Evolutionary conservation across 2,888 invertebrate species (phyloP).

Genomic region (Pseudeuparius sepicola): DNA sequence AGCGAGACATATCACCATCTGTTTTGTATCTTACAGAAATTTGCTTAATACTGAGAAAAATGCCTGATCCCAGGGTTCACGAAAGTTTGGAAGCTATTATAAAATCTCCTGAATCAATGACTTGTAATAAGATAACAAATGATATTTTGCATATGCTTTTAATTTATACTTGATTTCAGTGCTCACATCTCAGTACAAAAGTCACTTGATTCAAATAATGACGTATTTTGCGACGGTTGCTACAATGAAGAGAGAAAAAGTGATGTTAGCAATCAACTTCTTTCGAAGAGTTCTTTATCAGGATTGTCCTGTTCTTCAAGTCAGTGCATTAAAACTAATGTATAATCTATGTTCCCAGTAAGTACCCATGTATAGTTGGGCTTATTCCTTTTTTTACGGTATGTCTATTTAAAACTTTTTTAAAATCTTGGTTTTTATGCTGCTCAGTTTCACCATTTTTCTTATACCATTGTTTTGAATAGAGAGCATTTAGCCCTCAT

Average conservation of each 20-base stretch:
- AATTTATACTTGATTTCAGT: conserved; percentile 13
- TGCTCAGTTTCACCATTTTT: too few relatives aligned
- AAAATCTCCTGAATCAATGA: conserved; percentile 17
- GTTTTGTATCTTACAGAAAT: conserved; percentile 26
- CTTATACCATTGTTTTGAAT: too few relatives aligned
- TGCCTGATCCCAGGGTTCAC: conserved; percentile 19
- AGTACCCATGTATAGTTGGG: too few relatives aligned
- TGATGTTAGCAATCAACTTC: conserved; percentile 19
- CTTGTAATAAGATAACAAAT: conserved; percentile 14
- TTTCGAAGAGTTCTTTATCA: conserved; percentile 18
- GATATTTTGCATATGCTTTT: too few relatives aligned
- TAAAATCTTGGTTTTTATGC: too few relatives aligned
- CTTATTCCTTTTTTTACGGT: too few relatives aligned
- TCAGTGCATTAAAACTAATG: conserved; percentile 23
- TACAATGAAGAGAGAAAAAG: conserved; percentile 23
- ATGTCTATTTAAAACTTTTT: too few relatives aligned
- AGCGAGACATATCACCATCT: conserved; percentile 19
- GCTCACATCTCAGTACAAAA: conserved; percentile 15
- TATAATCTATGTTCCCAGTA: conserved; percentile 25
- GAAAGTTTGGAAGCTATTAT: conserved; percentile 20
- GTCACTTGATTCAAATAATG: conserved; percentile 23
- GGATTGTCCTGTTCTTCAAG: conserved; percentile 19
- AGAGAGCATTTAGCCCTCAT: too few relatives aligned
- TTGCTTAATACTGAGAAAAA: conserved; percentile 21
- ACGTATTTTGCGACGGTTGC: conserved; percentile 24